Percentiles rank a stretch among this genome's conserved stretches.
These are phyloP conservation scores for Cephus rjabovi DNA, from an alignment of 2,888 invertebrate genomes.

Conservation along the genomic window DNA sequence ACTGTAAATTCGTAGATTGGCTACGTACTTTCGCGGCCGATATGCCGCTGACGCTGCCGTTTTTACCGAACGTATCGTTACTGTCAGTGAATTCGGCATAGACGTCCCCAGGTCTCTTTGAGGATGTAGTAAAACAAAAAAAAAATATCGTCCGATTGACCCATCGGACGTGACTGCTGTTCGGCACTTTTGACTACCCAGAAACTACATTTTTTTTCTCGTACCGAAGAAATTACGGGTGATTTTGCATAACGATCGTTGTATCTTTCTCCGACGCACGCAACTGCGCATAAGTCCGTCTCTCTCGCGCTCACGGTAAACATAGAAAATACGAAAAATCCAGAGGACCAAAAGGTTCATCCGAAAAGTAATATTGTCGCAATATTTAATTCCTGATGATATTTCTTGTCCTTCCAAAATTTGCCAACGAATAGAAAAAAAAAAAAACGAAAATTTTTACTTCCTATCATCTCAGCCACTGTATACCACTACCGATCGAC, in stretches of 20 bases:
- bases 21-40: not conserved
- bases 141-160: not conserved
- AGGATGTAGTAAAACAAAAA: not conserved
- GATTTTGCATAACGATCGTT: not conserved
- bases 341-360: too few species aligned
- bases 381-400: too few species aligned
- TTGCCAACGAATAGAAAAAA: not conserved
- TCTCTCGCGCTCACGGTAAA: too few species aligned
- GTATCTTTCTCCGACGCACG: too few species aligned
- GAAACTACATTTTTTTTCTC: not conserved
- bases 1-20: not conserved
- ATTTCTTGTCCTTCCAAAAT: too few species aligned
- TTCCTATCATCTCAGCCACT: not conserved
- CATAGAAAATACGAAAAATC: too few species aligned
- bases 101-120: not conserved
- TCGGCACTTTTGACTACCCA: too few species aligned
- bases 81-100: not conserved
- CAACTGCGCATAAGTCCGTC: too few species aligned
- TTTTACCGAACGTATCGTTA: not conserved
- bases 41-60: not conserved
- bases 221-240: too few species aligned
- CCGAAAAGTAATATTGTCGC: too few species aligned
- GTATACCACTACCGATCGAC: not conserved
- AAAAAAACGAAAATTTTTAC: too few species aligned
- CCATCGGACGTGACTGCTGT: not conserved